These are phyloP conservation scores for Actinia tenebrosa DNA, from an alignment of 64 coral and sea anemone genomes.

Conservation along the genomic window DNA sequence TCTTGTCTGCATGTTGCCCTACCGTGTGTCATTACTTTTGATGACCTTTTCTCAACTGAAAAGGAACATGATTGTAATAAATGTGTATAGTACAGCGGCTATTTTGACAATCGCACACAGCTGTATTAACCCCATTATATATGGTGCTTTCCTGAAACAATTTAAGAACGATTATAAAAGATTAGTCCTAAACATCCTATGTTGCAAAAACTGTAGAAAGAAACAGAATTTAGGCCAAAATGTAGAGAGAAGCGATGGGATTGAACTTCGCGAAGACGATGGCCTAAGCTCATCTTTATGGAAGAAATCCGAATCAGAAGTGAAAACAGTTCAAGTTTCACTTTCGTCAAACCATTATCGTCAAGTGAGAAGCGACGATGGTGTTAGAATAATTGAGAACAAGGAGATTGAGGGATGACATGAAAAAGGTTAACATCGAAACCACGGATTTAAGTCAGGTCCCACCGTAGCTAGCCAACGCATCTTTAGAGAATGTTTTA, in stretches of 20 bases:
- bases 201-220: not conserved
- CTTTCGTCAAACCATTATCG: not conserved
- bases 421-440: too few species aligned
- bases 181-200: not conserved
- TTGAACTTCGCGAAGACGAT: not conserved
- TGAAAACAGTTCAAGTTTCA: not conserved
- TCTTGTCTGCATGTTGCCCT: slow-evolving; percentile 41
- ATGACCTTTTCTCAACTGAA: slow-evolving; percentile 8
- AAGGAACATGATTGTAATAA: not conserved
- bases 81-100: slow-evolving; percentile 10
- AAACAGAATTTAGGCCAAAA: not conserved
- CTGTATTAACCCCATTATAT: slow-evolving; percentile 55
- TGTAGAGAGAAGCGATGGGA: not conserved
- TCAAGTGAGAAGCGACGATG: not conserved
- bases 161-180: slow-evolving; percentile 28
- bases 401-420: not conserved
- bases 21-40: slow-evolving; percentile 28
- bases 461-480: not conserved
- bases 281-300: not conserved
- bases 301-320: not conserved
- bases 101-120: slow-evolving; percentile 42
- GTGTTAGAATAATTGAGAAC: not conserved
- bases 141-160: slow-evolving; percentile 29
- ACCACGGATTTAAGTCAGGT: not conserved
- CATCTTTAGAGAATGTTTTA: not conserved